Evolutionary conservation across 2,888 invertebrate species (phyloP), one percentile per base, ranked within the genome.

Genomic region (Phoenoteleia sp.): DNA sequence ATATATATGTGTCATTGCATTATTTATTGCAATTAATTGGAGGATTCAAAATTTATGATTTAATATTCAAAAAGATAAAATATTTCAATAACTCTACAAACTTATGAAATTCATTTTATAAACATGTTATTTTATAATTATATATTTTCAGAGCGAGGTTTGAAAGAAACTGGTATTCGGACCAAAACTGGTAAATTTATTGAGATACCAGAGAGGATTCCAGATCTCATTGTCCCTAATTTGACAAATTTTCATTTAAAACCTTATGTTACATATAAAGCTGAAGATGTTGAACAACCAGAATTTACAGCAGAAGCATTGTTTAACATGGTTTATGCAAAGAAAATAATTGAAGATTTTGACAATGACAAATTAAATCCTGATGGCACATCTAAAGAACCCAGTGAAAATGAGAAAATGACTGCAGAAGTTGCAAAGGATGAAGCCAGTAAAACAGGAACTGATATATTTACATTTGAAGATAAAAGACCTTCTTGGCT

Each of bases 251-350:
- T 97, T 91, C 94, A 96, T 94, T 94, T 99, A 19, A 98, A 98
- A 93, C 98, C 99, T 0, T 99, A 99, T 90, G 99, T 99, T 0
- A 98, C 99, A 0, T 99, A 99, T 93, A 96, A 96, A 64, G 95
- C 96, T 0, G 95, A 96, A 2, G 96, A 97, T 76, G 96, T 98
- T 0, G 93, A 95, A 11, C 98, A 98, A 92, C 95, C 96, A 0
- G 96, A 97, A 94, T 98, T 98, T 89, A 98, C 98, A 0, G 95
- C 98, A 0, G 93, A 97, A 91, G 97, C 97, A 94, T 94, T 99
- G 54, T 98, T 98, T 91, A 95, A 97, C 91, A 96, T 96, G 0
- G 95, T 98, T 0, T 99, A 99, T 92, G 96, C 96, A 0, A 93
- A 95, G 71, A 98, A 98, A 94, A 97, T 99, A 52, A 95, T 95